Evolutionary conservation across 2,113 vertebrate genomes (phyloP), one percentile per base, ranked within the genome.

Genomic region (Daphoenositta chrysoptera): DNA sequence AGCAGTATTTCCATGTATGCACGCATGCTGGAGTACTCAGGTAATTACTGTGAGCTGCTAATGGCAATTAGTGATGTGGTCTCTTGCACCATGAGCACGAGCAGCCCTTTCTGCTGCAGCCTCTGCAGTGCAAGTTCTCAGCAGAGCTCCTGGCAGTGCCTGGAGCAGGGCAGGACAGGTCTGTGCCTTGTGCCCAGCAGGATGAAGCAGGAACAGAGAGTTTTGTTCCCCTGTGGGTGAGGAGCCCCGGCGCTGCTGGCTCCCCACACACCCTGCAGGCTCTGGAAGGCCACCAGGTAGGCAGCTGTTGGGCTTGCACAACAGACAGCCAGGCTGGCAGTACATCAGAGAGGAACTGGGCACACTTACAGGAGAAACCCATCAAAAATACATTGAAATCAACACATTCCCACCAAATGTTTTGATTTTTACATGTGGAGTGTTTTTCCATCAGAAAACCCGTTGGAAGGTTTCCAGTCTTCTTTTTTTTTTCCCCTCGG

Each of bases 211-310:
- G 70, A 71, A 6, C 8, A 6, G 1, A 2, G 47, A 4, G 61
- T 73, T 68, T 33, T 53, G 45, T 33, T 50, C 20, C n/a, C 35
- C 28, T 22, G 21, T 19, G 65, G 37, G 7, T 19, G 45, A 75
- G 56, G n/a, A 71, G 9, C 3, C 28, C 11, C 2, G 2, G 35
- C 4, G 26, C 3, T 53, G 22, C 2, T 69, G 75, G 75, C 45
- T 53, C 31, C 40, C 39, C 53, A 11, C 18, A 8, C 13, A 4
- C 24, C 54, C 84, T 53, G 83, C 73, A 1, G 1, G 66, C 53
- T 58, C 83, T 94, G 95, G 93, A 94, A 87, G 87, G 48, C 83
- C 95, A 91, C 65, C 93, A 95, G 94, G 72, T 68, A 92, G 91
- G 45, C 72, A 94, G 93, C 65, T 94, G 80, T 33, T 66, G 79